Conservation (phyloP, 2,113 vertebrate species). For the Astatotilapia flaviijosephi region DNA sequence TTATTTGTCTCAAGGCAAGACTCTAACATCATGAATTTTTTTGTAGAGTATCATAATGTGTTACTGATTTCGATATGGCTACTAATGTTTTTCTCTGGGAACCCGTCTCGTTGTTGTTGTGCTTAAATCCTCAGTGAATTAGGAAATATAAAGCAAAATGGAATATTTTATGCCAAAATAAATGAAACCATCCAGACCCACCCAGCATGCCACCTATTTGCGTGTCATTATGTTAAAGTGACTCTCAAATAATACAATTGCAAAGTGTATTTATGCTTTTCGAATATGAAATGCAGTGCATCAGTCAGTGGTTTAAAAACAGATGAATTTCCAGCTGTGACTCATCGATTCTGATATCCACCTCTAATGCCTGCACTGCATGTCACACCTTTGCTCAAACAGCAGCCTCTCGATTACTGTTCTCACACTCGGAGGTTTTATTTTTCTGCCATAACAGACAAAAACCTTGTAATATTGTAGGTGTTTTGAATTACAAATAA, state of each 20-base stretch:
- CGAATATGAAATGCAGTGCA: not conserved
- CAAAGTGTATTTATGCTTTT: not conserved
- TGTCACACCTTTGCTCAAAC: constrained; percentile 16
- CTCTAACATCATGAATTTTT: not conserved
- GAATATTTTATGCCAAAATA: not conserved
- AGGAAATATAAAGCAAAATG: not conserved
- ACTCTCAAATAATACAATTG: not conserved
- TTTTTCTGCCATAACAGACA: not conserved
- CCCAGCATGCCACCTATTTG: not conserved
- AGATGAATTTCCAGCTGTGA: constrained; percentile 4
- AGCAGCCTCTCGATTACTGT: not conserved
- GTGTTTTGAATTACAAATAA: not conserved
- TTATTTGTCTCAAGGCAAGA: constrained; percentile 12
- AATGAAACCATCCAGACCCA: not conserved
- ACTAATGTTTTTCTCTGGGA: not conserved
- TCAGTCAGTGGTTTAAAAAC: not conserved
- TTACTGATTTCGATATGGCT: not conserved
- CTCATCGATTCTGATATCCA: not conserved
- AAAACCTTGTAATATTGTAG: not conserved
- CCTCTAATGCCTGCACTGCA: constrained; percentile 8
- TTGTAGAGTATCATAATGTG: not conserved
- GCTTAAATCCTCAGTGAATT: not conserved
- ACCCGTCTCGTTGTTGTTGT: not conserved
- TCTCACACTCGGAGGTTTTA: not conserved
- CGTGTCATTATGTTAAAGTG: not conserved